Base-by-base conservation (phyloP, 2,888 invertebrate genomes). In the Neoscelio sp. region DNA sequence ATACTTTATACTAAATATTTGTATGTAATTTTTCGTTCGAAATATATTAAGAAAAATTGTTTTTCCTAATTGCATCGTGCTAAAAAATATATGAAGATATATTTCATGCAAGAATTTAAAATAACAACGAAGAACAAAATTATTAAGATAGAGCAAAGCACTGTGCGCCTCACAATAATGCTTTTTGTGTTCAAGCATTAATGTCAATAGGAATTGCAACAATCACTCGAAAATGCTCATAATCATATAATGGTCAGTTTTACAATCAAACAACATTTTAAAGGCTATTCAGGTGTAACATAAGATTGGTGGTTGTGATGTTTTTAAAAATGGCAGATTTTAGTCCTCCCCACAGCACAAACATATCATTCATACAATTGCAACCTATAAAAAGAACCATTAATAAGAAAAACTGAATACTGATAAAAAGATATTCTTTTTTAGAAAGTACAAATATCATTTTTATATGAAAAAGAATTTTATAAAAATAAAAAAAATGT, bases 271-370 rank as follows among this genome's bases (percentile, higher is more conserved):
- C 46, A 35, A 50, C 8, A 15, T 48, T 46, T 52, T 46, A 52
- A 50, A 67, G 23, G 20, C 46, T 58, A 23, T 64, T 56, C 23
- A 48, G 56, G 10, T 56, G 56, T 73, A 73, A 64, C 12, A 48
- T 74, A 58, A 65, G 48, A 65, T 74, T 56, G 56, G 74, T 58
- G 74, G 74, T 74, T 74, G 74, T 74, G 74, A 74, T 74, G 42
- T 74, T 65, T 67, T 65, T 42, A 40, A n/a, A 62, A 42, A 18
- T 26, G n/a, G 18, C 23, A 8, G 15, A 35, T 35, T 56, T 42
- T 71, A 67, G 67, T 58, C 48, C 52, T 65, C 58, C 52, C 65
- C 77, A 67, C 77, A 71, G 77, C 71, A 33, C 42, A 38, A 65
- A 38, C 54, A 54, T 65, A 65, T 52, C 42, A 65, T 10, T 23